phyloP scores from a whole-genome alignment of 1,140 invertebrate species.

The Paraescarpia echinospica region DNA sequence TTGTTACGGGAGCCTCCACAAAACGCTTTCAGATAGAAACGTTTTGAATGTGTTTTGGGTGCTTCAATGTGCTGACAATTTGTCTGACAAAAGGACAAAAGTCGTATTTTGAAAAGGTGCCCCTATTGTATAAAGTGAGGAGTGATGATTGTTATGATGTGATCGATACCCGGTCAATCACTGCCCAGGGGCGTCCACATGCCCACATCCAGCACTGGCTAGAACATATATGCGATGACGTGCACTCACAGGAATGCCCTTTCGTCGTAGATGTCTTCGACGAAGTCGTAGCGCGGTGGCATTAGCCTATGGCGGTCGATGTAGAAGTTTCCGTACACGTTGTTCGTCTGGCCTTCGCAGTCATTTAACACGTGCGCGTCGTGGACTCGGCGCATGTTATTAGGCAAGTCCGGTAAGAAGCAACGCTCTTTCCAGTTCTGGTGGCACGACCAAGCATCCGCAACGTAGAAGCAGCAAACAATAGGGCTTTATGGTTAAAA shows the following conservation, averaged over 20 bases:
- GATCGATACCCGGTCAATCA: too few relatives aligned
- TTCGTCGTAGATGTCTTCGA: background rate
- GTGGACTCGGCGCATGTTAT: background rate
- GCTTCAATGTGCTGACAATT: too few relatives aligned
- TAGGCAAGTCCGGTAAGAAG: background rate
- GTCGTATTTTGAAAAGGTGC: too few relatives aligned
- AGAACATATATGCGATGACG: background rate
- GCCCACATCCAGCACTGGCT: too few relatives aligned
- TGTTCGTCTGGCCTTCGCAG: background rate
- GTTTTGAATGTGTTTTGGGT: too few relatives aligned
- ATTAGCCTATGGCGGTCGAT: background rate
- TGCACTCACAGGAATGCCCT: background rate
- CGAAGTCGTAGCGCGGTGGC: background rate
- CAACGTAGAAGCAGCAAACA: background rate
- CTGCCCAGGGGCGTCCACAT: too few relatives aligned
- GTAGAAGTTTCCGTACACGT: background rate
- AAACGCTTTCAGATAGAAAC: too few relatives aligned
- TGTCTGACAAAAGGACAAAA: too few relatives aligned
- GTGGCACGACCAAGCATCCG: background rate
- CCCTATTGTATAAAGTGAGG: too few relatives aligned
- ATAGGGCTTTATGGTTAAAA: too few relatives aligned
- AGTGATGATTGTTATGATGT: too few relatives aligned
- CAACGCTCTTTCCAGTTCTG: background rate
- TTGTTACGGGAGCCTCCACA: too few relatives aligned
- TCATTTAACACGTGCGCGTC: background rate